Base-by-base conservation (phyloP, 2,797 vertebrate genomes). In the Harpagifer antarcticus region DNA sequence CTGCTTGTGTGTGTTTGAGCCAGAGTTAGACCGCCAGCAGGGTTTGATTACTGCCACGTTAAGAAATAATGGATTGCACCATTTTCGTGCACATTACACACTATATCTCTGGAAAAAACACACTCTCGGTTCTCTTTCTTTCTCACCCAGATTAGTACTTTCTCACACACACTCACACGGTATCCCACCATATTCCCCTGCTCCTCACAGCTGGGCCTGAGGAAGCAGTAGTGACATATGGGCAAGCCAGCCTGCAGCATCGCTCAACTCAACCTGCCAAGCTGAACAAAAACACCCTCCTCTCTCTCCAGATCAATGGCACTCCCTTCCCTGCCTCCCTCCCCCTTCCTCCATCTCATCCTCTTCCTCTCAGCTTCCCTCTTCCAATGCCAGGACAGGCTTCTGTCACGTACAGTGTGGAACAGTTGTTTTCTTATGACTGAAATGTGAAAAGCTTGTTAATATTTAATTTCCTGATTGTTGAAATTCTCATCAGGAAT, bases 161-260 rank as follows among this genome's bases (percentile, higher is more conserved):
- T 37, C 45, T 52, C 14, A 45, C 54, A 52, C 61, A 56, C 44
- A 79, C 53, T 17, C 52, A 48, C 54, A 58, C 43, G 0, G 13
- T 6, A 33, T 44, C 76, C 78, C 72, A 65, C 17, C 82, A 56
- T 73, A 74, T 84, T 83, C 67, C 76, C 64, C 75, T 50, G 70
- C 79, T 79, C 81, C 81, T 78, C 89, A 88, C 92, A 93, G 89
- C 92, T 93, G 93, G 87, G 75, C 62, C 76, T 69, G 78, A 79
- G 86, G 81, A 91, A 84, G 79, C 84, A 82, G 66, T 66, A 60
- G 59, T 87, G 89, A 87, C 92, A 91, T 92, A 90, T 88, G 88
- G 91, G 63, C 75, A 8, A 62, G 67, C 72, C 83, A 89, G 89
- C 88, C 89, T 85, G 89, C 81, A 86, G 90, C 57, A 88, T 83